Percentiles rank a stretch among this genome's conserved stretches.
Evolutionary conservation across 2,113 vertebrate species (phyloP).

Genomic region (Pelecanus crispus): DNA sequence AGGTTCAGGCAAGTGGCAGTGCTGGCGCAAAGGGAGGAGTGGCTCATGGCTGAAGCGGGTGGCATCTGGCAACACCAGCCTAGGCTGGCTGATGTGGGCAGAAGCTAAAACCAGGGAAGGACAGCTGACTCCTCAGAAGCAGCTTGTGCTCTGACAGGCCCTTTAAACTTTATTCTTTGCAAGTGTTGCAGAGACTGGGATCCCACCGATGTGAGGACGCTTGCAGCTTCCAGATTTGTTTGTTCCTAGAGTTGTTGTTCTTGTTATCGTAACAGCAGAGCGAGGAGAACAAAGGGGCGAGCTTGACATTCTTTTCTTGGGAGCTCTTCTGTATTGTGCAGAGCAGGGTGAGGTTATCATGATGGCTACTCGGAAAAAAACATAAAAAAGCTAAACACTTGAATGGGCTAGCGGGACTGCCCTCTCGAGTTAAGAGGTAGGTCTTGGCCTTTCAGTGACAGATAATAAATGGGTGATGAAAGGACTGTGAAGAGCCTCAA

Average conservation of each 20-base stretch:
- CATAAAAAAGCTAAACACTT: not conserved
- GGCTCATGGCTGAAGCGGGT: rapidly evolving
- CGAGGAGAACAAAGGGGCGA: not conserved
- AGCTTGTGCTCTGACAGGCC: not conserved
- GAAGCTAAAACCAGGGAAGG: not conserved
- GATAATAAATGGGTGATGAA: not conserved
- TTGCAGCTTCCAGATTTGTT: not conserved
- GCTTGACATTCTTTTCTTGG: not conserved
- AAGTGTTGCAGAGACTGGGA: not conserved
- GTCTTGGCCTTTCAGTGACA: not conserved
- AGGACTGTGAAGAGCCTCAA: not conserved
- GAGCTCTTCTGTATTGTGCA: not conserved
- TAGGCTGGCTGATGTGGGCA: not conserved
- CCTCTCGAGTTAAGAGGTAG: not conserved
- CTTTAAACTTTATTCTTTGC: not conserved
- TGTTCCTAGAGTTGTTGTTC: not conserved
- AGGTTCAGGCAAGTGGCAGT: not conserved
- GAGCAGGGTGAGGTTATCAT: not conserved
- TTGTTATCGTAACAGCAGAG: rapidly evolving
- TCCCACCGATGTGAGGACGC: not conserved
- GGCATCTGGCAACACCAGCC: not conserved
- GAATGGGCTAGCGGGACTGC: not conserved
- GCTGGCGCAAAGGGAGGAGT: not conserved
- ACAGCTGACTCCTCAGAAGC: not conserved
- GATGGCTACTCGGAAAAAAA: not conserved